These are phyloP conservation scores for Zaprionus bogoriensis DNA, from an alignment of 2,888 invertebrate species.

Conservation along the genomic window DNA sequence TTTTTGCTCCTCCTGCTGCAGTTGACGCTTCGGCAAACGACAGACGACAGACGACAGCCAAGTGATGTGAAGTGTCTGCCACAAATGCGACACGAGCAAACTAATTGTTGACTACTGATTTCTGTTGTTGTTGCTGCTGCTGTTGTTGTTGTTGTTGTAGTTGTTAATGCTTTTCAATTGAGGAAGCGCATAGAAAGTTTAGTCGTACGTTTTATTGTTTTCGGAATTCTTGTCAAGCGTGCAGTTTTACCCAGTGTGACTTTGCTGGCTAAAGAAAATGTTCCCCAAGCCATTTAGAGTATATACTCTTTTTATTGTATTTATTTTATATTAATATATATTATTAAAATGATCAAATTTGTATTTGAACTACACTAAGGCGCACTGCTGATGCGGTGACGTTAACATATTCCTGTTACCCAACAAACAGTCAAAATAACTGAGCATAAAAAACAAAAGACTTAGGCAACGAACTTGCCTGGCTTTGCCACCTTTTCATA, in stretches of 20 bases:
- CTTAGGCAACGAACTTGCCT: slow-evolving; percentile 69
- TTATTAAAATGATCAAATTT: too few relatives aligned
- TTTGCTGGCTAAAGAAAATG: not conserved
- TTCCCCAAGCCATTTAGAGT: too few relatives aligned
- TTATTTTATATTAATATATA: too few relatives aligned
- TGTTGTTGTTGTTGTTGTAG: not conserved
- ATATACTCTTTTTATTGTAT: too few relatives aligned
- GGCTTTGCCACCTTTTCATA: slow-evolving; percentile 52
- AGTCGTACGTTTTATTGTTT: slow-evolving; percentile 5
- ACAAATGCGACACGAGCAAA: slow-evolving; percentile 61
- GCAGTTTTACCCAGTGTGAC: not conserved
- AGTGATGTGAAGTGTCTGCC: slow-evolving; percentile 61
- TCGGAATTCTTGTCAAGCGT: not conserved
- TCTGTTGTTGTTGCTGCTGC: slow-evolving; percentile 2
- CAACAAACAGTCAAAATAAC: not conserved
- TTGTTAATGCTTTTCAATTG: slow-evolving; percentile 19
- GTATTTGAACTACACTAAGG: too few relatives aligned
- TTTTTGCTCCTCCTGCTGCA: slow-evolving; percentile 12
- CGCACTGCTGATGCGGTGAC: too few relatives aligned
- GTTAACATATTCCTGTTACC: too few relatives aligned
- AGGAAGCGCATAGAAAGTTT: slow-evolving; percentile 34
- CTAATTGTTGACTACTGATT: slow-evolving; percentile 61
- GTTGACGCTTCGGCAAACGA: slow-evolving; percentile 36
- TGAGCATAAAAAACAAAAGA: slow-evolving; percentile 25
- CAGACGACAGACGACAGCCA: slow-evolving; percentile 39